A percentile compares a stretch with the other conserved stretches of the same genome.
Evolutionary conservation across 2,888 invertebrate species (phyloP).

Genomic region (Ichneumoninae sp.): DNA sequence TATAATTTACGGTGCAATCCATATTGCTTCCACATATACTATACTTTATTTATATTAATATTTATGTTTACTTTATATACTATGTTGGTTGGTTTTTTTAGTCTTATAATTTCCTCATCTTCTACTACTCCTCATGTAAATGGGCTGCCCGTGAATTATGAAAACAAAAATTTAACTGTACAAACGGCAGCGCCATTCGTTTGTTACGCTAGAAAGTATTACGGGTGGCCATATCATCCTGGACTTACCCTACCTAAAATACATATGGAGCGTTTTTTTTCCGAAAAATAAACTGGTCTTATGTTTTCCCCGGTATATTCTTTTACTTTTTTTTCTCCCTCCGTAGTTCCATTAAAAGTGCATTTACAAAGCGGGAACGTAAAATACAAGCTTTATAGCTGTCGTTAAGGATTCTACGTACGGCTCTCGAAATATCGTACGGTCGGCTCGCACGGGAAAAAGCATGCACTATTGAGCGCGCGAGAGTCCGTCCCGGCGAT

Average conservation of each 20-base stretch:
- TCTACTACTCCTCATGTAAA: too few species aligned
- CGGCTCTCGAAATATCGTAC: constrained; percentile 24
- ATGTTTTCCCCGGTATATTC: neutral
- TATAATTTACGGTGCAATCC: too few species aligned
- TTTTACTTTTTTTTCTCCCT: neutral
- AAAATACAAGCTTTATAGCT: constrained; percentile 15
- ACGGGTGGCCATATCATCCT: too few species aligned
- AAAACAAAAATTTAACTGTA: too few species aligned
- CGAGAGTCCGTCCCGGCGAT: constrained; percentile 5
- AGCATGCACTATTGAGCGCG: constrained; percentile 34
- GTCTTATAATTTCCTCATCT: neutral
- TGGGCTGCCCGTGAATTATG: neutral
- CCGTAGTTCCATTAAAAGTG: constrained; percentile 15
- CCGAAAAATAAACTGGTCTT: neutral
- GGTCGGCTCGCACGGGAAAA: constrained; percentile 28
- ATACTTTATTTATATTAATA: too few species aligned
- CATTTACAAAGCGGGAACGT: constrained; percentile 24
- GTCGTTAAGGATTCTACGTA: constrained; percentile 12
- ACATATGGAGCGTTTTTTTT: constrained; percentile 11
- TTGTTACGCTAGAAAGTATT: too few species aligned
- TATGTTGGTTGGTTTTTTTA: neutral
- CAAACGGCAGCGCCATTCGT: too few species aligned
- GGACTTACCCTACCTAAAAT: neutral
- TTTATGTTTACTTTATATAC: neutral
- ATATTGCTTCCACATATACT: too few species aligned